Base-by-base conservation (phyloP, 2,797 vertebrate species). In the Sebastes nivosus region DNA sequence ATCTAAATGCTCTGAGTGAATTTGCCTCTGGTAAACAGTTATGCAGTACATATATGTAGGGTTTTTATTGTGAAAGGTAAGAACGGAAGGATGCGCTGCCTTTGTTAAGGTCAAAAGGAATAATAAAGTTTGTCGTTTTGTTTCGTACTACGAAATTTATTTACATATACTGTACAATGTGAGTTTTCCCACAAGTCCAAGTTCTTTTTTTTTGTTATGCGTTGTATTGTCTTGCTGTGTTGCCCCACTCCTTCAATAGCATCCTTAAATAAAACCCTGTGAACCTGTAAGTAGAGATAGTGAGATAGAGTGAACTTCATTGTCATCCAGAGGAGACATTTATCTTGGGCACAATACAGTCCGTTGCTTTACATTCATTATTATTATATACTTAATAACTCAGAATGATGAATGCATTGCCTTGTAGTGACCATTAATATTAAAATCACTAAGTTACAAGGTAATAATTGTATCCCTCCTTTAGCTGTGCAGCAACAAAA, bases 381-480 rank as follows among this genome's bases (percentile, higher is more conserved):
- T 42, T 66, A 16, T 38, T 38, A 16, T 16, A 42, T 25, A 65
- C 25, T 42, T 18, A 64, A 79, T 65, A 11, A 65, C 67, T 79
- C 73, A 74, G 69, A 79, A 82, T 87, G 61, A 81, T 83, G 22
- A 85, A 85, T 85, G 66, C 8, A 42, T 69, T 75, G 50, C 73
- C 72, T 86, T 16, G 52, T 58, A 30, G 73, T 70, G 14, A 81
- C 81, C 81, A 78, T 88, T 83, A 68, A 83, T 84, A 85, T 87
- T 88, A 79, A 84, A 87, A 63, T 29, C 50, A 46, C 22, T 0
- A 67, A 80, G 42, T 81, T 77, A 67, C 57, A 78, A 77, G 67
- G 55, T 69, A 83, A 72, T 92, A 84, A 90, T 86, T 80, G 84
- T 66, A 60, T 80, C 18, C 30, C 84, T 88, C 60, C 86, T 87